These are phyloP conservation scores for Lithophane leautieri DNA, from an alignment of 2,888 invertebrate genomes.

Conservation along the genomic window DNA sequence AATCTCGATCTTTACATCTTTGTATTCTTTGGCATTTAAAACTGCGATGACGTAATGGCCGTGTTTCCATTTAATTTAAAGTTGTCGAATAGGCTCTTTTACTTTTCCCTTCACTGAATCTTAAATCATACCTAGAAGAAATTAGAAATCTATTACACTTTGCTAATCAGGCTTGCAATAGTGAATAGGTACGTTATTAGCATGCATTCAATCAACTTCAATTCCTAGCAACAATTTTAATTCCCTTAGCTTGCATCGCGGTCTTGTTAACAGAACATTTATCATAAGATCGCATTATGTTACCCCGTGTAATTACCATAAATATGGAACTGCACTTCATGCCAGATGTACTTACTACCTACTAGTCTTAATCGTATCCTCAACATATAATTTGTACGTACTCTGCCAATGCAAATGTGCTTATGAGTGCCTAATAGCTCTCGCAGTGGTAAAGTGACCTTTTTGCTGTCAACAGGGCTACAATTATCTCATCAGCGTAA, in stretches of 20 bases:
- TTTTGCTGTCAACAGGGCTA: slow-evolving; percentile 71
- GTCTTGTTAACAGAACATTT: slow-evolving; percentile 64
- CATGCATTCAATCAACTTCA: slow-evolving; percentile 43
- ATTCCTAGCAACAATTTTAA: slow-evolving; percentile 51
- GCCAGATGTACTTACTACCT: slow-evolving; percentile 36
- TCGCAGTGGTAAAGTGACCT: slow-evolving; percentile 54
- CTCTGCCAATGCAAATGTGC: slow-evolving; percentile 54
- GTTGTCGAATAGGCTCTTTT: neutral
- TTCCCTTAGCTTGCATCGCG: slow-evolving; percentile 23
- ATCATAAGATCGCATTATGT: slow-evolving; percentile 50
- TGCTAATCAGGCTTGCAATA: neutral
- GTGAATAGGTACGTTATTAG: slow-evolving; percentile 13
- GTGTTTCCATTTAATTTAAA: neutral
- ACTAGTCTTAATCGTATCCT: slow-evolving; percentile 51
- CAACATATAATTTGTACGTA: slow-evolving; percentile 51
- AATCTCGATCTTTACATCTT: neutral
- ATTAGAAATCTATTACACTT: neutral
- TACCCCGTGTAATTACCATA: slow-evolving; percentile 57
- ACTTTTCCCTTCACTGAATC: neutral
- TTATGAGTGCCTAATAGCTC: slow-evolving; percentile 53
- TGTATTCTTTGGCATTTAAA: neutral
- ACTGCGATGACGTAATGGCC: neutral
- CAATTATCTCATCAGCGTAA: slow-evolving; percentile 79
- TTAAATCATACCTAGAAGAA: neutral
- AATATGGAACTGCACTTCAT: slow-evolving; percentile 49